These are phyloP conservation scores for Limnodromus scolopaceus DNA, from an alignment of 2,797 vertebrate genomes.

Conservation along the genomic window DNA sequence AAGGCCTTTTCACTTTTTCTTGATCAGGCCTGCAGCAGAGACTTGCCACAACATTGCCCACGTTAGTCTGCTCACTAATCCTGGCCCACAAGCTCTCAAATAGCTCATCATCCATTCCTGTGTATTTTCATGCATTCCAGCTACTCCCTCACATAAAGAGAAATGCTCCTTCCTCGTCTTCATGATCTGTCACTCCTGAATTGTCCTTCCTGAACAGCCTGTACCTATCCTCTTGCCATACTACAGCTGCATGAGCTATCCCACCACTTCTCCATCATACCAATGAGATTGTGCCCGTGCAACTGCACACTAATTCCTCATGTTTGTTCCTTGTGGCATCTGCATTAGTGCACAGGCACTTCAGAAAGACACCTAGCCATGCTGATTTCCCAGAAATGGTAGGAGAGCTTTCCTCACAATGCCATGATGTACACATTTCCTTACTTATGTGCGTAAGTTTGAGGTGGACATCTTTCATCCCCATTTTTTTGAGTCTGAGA, in stretches of 20 bases:
- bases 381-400: background rate
- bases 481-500: background rate
- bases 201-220: background rate
- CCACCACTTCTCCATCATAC: background rate
- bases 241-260: background rate
- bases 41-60: background rate
- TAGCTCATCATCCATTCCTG: background rate
- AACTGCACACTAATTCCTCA: background rate
- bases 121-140: background rate
- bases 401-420: background rate
- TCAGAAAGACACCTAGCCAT: background rate
- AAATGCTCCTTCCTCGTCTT: background rate
- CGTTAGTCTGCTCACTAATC: background rate
- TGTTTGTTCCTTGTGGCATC: background rate
- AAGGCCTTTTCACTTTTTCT: background rate
- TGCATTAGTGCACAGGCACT: background rate
- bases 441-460: background rate
- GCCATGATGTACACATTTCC: background rate
- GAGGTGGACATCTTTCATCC: background rate
- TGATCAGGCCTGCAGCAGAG: background rate
- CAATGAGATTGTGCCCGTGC: rapidly evolving
- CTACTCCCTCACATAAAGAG: background rate
- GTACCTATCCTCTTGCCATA: background rate
- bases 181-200: background rate
- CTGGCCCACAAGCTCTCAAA: background rate